Base-by-base conservation (phyloP, 2,888 invertebrate species). In the Marasmarcha lunaedactyla region DNA sequence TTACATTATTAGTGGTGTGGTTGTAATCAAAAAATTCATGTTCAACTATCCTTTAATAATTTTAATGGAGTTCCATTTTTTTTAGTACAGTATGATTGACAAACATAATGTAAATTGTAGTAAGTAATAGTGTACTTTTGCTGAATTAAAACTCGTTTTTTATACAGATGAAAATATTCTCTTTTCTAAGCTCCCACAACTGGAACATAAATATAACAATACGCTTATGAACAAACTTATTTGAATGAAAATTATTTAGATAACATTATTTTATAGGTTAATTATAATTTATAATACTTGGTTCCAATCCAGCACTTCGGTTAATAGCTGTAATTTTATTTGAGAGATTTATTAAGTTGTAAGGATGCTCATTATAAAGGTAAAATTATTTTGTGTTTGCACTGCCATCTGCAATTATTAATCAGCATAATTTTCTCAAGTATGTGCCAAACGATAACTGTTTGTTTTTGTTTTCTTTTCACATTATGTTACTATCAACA, bases 301-400 rank as follows among this genome's bases (percentile, higher is more conserved):
- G 34, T 36, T 38, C 35, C 38, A 25, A 30, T 35, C 33, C 26
- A 11, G 12, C 38, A 40, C 35, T 15, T 27, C 35, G 35, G 33
- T 43, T 40, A 33, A 27, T 38, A 5, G 25, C 9, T 6, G 5
- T 25, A 6, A 6, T 25, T 25, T 25, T 25, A 25, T n/a, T 30
- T 30, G 4, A 30, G 4, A 30, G 9, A n/a, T 30, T 30, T 30
- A 9, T 30, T n/a, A 30, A 11, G n/a, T 7, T 61, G 60, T 73
- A 74, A 73, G 73, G 70, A 72, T 77, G 70, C 78, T 79, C 78
- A 78, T 79, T 77, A 72, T 77, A 72, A 63, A 52, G 48, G 42
- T n/a, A n/a, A 50, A 53, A 51, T 49, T 45, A 44, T 47, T 43
- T 54, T 53, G 50, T 13, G 14, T 6, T 40, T 36, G 15, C 51